Conservation (phyloP, 1,140 invertebrate genomes). For the Leguminivora glycinivorella region DNA sequence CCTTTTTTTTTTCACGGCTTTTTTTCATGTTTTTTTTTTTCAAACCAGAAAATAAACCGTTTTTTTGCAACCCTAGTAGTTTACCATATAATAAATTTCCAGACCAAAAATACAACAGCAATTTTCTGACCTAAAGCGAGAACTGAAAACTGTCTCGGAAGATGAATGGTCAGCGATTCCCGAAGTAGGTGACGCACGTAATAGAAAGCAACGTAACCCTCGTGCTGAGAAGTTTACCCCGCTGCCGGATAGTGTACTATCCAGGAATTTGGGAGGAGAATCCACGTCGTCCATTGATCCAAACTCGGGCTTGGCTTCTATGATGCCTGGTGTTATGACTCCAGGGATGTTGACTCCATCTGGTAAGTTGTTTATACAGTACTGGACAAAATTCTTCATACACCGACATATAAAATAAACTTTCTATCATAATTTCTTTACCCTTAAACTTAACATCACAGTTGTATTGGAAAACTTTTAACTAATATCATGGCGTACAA, state of each 20-base stretch:
- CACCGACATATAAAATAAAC: too few relatives aligned
- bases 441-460: too few relatives aligned
- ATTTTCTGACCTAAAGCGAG: conserved; percentile 98
- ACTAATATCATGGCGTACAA: too few relatives aligned
- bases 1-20: too few relatives aligned
- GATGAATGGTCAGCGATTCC: conserved; percentile 98
- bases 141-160: conserved; percentile 91
- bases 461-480: too few relatives aligned
- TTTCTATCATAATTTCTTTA: too few relatives aligned
- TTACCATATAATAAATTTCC: conserved; percentile 31
- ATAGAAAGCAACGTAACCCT: conserved; percentile 97
- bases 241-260: conserved; percentile 97
- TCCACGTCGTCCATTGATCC: conserved; percentile 91
- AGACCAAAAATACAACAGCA: conserved; percentile 99
- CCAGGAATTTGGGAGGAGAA: conserved; percentile 93
- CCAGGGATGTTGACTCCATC: conserved; percentile 88
- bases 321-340: conserved; percentile 89
- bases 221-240: conserved; percentile 98
- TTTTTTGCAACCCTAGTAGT: too few relatives aligned
- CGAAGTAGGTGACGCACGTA: conserved; percentile 99
- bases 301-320: conserved; percentile 89
- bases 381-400: too few relatives aligned
- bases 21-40: too few relatives aligned
- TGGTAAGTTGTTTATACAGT: conserved; percentile 58
- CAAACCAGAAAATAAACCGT: too few relatives aligned